Conservation (phyloP, 2,888 invertebrate species). For the Ceratothoa steindachneri region DNA sequence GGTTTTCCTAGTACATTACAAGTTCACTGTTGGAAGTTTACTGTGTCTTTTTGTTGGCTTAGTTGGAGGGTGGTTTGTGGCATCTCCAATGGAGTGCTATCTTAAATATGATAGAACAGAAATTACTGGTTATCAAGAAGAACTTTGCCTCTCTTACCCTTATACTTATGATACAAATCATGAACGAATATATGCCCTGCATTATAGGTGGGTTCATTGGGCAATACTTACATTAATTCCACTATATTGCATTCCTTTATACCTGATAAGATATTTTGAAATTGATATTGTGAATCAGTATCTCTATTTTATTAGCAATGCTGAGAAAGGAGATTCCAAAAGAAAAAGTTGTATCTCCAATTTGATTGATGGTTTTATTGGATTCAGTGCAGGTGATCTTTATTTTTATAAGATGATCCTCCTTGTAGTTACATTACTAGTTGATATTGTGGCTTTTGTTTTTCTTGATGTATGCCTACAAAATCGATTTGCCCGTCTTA, state of each 20-base stretch:
- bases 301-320: not conserved
- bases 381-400: not conserved
- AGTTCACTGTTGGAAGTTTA: not conserved
- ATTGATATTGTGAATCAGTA: not conserved
- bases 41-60: not conserved
- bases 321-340: not conserved
- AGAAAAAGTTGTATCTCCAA: not conserved
- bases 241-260: not conserved
- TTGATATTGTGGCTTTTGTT: not conserved
- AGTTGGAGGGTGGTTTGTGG: conserved; percentile 1
- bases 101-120: not conserved
- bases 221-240: not conserved
- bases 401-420: not conserved
- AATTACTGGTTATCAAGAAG: not conserved
- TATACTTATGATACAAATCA: not conserved
- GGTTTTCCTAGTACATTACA: not conserved
- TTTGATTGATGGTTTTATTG: not conserved
- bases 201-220: conserved; percentile 7
- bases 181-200: not conserved
- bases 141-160: not conserved
- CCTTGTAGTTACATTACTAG: not conserved
- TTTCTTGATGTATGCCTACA: not conserved
- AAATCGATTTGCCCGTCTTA: not conserved
- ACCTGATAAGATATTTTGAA: not conserved
- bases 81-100: not conserved